Conservation (phyloP, 2,797 vertebrate species). For the Chelon labrosus region DNA sequence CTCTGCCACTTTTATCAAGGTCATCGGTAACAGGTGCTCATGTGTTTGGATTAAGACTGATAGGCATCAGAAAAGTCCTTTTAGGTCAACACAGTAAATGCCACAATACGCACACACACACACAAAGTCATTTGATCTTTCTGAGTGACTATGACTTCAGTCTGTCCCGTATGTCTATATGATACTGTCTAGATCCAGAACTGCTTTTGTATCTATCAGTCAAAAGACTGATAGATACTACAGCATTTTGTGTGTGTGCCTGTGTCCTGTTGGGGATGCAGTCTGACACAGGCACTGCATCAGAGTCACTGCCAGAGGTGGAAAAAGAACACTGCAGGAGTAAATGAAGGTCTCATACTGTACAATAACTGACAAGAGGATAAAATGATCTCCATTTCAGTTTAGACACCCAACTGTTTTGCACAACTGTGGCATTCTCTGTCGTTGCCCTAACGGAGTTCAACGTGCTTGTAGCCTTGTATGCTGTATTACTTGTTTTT, state of each 20-base stretch:
- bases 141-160: not conserved
- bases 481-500: constrained; percentile 9
- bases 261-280: no score
- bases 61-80: constrained; percentile 63
- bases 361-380: not conserved
- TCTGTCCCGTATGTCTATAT: not conserved
- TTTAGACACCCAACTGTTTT: not conserved
- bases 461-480: constrained; percentile 5
- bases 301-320: no score
- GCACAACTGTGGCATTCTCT: not conserved
- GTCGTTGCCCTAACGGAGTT: not conserved
- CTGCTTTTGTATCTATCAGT: no score
- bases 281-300: no score
- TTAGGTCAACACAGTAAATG: constrained; percentile 26
- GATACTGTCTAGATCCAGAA: not conserved
- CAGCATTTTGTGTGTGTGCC: no score
- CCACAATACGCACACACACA: not conserved
- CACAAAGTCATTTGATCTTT: not conserved
- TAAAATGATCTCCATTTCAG: not conserved
- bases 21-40: constrained; percentile 74
- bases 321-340: no score
- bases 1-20: constrained; percentile 58
- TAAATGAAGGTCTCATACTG: no score
- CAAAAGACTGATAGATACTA: no score
- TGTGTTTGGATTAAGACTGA: constrained; percentile 55